phyloP scores from a whole-genome alignment of 2,888 invertebrate species.

The Bombyx huttoni region DNA sequence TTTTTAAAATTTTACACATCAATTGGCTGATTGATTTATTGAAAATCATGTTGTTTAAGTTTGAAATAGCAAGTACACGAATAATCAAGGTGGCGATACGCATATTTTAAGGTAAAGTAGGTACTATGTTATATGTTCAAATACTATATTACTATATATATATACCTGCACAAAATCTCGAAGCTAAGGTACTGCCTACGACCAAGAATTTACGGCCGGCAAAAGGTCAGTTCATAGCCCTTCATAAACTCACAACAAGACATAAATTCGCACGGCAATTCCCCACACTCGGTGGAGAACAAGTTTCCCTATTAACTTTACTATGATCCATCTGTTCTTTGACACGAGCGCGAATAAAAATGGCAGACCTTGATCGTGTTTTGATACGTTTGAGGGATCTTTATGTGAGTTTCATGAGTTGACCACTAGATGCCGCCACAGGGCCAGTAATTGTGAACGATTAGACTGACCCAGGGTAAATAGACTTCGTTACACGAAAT shows the following conservation, averaged over 20 bases:
- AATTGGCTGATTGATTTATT: too few relatives aligned
- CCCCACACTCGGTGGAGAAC: constrained; percentile 25
- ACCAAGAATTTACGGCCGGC: constrained; percentile 6
- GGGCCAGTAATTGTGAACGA: background rate
- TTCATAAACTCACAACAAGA: constrained; percentile 18
- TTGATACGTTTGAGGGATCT: constrained; percentile 57
- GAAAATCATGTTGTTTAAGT: too few relatives aligned
- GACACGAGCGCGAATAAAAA: constrained; percentile 60
- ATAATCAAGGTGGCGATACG: too few relatives aligned
- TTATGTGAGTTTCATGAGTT: constrained; percentile 60
- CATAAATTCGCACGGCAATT: constrained; percentile 18
- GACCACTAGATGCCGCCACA: constrained; percentile 32
- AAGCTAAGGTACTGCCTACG: background rate
- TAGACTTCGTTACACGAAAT: too few relatives aligned
- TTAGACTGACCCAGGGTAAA: too few relatives aligned
- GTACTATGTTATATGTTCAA: background rate
- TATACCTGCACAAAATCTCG: background rate
- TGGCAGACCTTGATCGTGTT: constrained; percentile 65
- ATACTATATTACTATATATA: background rate
- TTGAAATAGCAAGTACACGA: too few relatives aligned
- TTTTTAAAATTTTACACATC: too few relatives aligned
- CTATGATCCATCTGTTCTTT: constrained; percentile 44
- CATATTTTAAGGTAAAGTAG: too few relatives aligned
- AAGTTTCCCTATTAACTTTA: constrained; percentile 54
- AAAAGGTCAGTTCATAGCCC: constrained; percentile 12